phyloP scores from a whole-genome alignment of 2,888 invertebrate species.

The Scaptomyza polygonia region DNA sequence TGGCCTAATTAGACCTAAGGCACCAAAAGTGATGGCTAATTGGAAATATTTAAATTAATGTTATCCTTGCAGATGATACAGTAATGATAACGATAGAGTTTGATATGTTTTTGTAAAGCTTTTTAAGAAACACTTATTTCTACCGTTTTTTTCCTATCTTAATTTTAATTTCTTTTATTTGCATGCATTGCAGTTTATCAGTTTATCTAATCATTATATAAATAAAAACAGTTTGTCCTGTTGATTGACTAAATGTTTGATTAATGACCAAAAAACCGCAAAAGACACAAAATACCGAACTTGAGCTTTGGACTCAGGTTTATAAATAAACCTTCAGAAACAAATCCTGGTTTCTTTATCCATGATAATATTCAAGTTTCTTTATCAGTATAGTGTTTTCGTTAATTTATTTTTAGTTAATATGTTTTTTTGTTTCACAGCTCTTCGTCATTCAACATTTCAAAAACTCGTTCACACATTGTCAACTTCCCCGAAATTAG shows the following conservation, averaged over 20 bases:
- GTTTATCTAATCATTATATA: conserved; percentile 6
- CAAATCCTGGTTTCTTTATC: too few species aligned
- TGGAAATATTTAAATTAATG: conserved; percentile 42
- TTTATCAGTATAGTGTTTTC: neutral
- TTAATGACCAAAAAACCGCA: too few species aligned
- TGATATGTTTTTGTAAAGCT: neutral
- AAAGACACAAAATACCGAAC: neutral
- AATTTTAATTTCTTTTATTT: neutral
- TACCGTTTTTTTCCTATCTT: neutral
- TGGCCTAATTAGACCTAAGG: conserved; percentile 48
- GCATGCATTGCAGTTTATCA: neutral
- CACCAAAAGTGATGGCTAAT: conserved; percentile 55
- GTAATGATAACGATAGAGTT: neutral
- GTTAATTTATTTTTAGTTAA: neutral
- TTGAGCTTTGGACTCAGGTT: neutral
- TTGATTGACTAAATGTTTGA: neutral
- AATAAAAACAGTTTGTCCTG: neutral
- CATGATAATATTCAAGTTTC: neutral
- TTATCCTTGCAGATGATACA: neutral
- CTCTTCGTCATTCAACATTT: neutral
- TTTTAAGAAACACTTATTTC: neutral
- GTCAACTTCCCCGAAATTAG: neutral
- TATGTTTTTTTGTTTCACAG: neutral
- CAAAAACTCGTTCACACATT: neutral
- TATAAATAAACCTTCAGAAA: neutral